Percentiles rank a stretch among this genome's conserved stretches.
These are phyloP conservation scores for Smutsia temminckii DNA, from an alignment of 2,797 vertebrate genomes.

Conservation along the genomic window DNA sequence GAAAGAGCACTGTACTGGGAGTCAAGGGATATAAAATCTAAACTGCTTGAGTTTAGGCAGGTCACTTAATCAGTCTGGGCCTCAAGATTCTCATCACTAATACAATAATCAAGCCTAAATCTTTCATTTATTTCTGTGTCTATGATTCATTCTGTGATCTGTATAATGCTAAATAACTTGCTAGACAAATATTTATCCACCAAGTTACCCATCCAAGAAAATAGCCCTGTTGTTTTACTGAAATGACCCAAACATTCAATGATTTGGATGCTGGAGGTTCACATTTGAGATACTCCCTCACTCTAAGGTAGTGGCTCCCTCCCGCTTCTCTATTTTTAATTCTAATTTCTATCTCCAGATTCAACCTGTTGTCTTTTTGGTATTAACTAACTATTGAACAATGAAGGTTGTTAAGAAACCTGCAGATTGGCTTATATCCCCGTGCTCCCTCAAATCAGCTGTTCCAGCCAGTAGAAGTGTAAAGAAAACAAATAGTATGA, in stretches of 20 bases:
- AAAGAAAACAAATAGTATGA: not conserved
- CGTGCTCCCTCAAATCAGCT: not conserved
- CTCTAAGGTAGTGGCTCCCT: not conserved
- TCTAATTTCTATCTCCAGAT: not conserved
- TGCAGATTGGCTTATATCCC: not conserved
- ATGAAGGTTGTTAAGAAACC: not conserved
- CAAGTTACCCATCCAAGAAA: not conserved
- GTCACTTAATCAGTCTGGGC: not conserved
- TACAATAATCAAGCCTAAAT: not conserved
- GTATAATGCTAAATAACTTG: not conserved
- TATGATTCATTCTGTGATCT: not conserved
- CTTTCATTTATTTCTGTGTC: conserved; percentile 27
- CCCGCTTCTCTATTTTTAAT: not conserved
- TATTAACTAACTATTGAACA: not conserved
- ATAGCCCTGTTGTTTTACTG: not conserved
- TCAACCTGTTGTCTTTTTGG: not conserved
- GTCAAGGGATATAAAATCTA: not conserved
- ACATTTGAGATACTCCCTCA: not conserved
- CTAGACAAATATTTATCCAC: not conserved
- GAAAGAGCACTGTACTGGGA: not conserved
- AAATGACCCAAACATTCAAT: not conserved
- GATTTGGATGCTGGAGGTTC: not conserved
- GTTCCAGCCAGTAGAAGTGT: not conserved
- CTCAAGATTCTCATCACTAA: not conserved
- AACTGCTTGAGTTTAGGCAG: not conserved